These are phyloP conservation scores for Catostomus latipinnis DNA, from an alignment of 2,797 vertebrate species.

Conservation along the genomic window DNA sequence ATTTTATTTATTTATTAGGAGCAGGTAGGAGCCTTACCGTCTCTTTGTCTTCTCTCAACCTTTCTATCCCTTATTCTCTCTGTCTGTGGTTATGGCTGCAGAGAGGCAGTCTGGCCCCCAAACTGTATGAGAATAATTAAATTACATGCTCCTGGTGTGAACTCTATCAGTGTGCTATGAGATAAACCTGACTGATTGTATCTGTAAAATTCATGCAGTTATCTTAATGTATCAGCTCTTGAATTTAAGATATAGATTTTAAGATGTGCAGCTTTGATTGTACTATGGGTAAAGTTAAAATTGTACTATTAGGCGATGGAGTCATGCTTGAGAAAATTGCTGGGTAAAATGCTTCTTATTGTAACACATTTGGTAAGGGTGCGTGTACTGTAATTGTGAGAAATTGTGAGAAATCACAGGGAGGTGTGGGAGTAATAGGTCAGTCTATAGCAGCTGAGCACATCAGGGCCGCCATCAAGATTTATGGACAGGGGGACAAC, in stretches of 20 bases:
- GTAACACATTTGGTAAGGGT: not conserved
- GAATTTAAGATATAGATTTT: constrained; percentile 7
- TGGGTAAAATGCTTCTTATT: constrained; percentile 11
- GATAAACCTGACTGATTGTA: constrained; percentile 30
- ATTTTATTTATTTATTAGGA: not conserved
- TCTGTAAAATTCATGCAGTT: constrained; percentile 27
- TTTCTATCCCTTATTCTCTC: not conserved
- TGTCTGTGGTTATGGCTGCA: constrained; percentile 19
- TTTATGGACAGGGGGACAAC: too few relatives aligned
- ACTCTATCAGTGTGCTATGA: constrained; percentile 28
- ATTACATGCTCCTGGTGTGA: constrained; percentile 44
- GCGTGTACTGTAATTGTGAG: constrained; percentile 13
- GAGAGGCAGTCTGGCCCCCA: constrained; percentile 1
- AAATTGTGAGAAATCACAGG: not conserved
- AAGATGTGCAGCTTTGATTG: constrained; percentile 33
- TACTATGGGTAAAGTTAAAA: constrained; percentile 5
- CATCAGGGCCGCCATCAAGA: too few relatives aligned
- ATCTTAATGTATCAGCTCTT: constrained; percentile 11
- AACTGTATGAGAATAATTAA: constrained; percentile 33
- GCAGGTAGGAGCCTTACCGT: not conserved
- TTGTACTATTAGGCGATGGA: not conserved
- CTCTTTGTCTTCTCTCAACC: constrained; percentile 5
- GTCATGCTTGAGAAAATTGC: constrained; percentile 13
- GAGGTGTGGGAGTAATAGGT: not conserved
- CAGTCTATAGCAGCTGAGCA: not conserved